These are phyloP conservation scores for Parotocinclus haroldoi DNA, from an alignment of 2,797 vertebrate species.

Conservation along the genomic window DNA sequence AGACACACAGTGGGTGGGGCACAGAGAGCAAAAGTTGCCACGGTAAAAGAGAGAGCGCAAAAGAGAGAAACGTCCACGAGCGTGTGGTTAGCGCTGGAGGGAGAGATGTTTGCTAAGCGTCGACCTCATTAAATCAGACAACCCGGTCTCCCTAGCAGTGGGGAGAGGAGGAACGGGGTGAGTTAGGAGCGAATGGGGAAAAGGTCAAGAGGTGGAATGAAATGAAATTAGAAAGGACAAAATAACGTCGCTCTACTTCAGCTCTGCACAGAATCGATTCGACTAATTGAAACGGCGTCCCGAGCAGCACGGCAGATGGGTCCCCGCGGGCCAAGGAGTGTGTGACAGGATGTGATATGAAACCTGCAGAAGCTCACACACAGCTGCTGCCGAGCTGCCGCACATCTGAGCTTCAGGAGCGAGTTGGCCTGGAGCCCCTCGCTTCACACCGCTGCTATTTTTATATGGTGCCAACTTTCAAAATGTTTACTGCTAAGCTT, in stretches of 20 bases:
- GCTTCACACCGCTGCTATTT: neutral
- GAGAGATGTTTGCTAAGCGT: conserved; percentile 64
- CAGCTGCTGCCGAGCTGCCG: conserved; percentile 47
- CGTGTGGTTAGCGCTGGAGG: conserved; percentile 54
- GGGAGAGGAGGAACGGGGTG: conserved; percentile 29
- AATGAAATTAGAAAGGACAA: conserved; percentile 68
- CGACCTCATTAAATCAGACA: conserved; percentile 70
- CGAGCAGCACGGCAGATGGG: conserved; percentile 66
- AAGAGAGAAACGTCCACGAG: conserved; percentile 37
- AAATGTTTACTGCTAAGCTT: conserved; percentile 21
- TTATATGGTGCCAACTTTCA: conserved; percentile 7
- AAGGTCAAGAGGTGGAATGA: conserved; percentile 64
- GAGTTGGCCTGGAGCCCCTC: conserved; percentile 19
- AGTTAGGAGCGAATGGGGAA: conserved; percentile 61
- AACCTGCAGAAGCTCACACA: conserved; percentile 55
- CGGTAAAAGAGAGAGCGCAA: neutral
- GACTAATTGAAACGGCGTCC: conserved; percentile 73
- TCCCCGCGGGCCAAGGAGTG: conserved; percentile 63
- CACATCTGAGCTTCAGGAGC: conserved; percentile 25
- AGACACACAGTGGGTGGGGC: neutral
- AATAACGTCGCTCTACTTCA: conserved; percentile 55
- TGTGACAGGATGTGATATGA: conserved; percentile 66
- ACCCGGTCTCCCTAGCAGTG: conserved; percentile 52
- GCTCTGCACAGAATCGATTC: conserved; percentile 66
- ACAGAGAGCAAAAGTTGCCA: neutral